Percentiles rank a stretch among this genome's conserved stretches.
Evolutionary conservation across 2,113 vertebrate species (phyloP).

Genomic region (Lycaon pictus): DNA sequence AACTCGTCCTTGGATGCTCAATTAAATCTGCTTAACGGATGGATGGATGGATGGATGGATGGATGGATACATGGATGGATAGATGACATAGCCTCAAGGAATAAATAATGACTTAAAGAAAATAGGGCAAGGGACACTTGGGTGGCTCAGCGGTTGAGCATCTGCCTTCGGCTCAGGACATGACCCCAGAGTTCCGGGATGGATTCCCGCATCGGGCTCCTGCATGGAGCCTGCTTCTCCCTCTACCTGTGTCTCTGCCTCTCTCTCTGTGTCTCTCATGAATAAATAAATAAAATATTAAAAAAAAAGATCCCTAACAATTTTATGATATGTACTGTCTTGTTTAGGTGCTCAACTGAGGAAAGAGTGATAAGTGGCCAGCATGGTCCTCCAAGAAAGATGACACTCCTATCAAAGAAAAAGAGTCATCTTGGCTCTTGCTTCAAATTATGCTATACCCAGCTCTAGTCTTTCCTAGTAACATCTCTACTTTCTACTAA

Average conservation of each 20-base stretch:
- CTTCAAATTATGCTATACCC: neutral
- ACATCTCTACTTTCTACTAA: neutral
- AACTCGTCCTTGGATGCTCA: neutral
- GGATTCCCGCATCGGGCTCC: too few relatives aligned
- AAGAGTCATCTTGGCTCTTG: neutral
- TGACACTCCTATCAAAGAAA: neutral
- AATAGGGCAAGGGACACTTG: too few relatives aligned
- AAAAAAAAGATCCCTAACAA: neutral
- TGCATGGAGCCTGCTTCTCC: too few relatives aligned
- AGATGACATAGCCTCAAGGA: neutral
- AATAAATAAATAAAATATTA: neutral
- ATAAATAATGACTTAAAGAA: neutral
- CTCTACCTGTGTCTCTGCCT: too few relatives aligned
- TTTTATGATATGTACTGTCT: neutral
- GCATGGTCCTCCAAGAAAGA: neutral
- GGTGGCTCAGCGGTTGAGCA: too few relatives aligned
- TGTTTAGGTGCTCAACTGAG: neutral
- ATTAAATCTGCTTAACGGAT: neutral
- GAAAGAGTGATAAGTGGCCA: neutral
- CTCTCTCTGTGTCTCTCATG: too few relatives aligned
- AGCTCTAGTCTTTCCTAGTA: neutral
- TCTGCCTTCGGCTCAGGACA: too few relatives aligned
- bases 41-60: neutral
- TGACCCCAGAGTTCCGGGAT: too few relatives aligned
- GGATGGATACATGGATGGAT: too few relatives aligned